These are phyloP conservation scores for Bombus consobrinus DNA, from an alignment of 1,140 invertebrate species.

Conservation along the genomic window DNA sequence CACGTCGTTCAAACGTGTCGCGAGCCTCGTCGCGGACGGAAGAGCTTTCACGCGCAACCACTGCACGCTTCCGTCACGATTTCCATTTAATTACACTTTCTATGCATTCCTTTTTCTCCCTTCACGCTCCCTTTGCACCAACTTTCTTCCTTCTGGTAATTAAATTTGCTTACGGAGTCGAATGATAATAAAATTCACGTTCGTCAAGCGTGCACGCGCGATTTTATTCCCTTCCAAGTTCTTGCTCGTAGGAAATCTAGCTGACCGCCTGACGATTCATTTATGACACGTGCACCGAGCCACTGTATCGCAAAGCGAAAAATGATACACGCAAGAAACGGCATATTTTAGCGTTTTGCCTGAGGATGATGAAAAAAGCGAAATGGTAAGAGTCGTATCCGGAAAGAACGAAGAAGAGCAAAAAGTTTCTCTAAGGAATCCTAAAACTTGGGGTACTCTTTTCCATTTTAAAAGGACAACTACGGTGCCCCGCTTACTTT, in stretches of 20 bases:
- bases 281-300: not conserved
- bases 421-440: not conserved
- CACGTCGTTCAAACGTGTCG: constrained; percentile 51
- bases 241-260: not conserved
- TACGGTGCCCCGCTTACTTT: not conserved
- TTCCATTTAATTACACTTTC: constrained; percentile 41
- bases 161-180: not conserved
- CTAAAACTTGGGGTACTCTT: not conserved
- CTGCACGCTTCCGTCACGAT: not conserved
- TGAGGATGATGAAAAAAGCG: not conserved
- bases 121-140: too few relatives aligned
- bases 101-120: not conserved
- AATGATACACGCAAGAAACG: not conserved
- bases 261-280: not conserved
- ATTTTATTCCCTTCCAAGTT: not conserved
- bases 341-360: not conserved
- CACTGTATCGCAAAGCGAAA: not conserved
- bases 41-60: not conserved
- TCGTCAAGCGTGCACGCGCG: not conserved
- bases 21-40: not conserved
- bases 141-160: not conserved
- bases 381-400: not conserved
- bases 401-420: not conserved
- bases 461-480: not conserved
- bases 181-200: not conserved